Evolutionary conservation across 1,140 invertebrate species (phyloP), one percentile per base, ranked within the genome.

Genomic region (Aphis craccivora): DNA sequence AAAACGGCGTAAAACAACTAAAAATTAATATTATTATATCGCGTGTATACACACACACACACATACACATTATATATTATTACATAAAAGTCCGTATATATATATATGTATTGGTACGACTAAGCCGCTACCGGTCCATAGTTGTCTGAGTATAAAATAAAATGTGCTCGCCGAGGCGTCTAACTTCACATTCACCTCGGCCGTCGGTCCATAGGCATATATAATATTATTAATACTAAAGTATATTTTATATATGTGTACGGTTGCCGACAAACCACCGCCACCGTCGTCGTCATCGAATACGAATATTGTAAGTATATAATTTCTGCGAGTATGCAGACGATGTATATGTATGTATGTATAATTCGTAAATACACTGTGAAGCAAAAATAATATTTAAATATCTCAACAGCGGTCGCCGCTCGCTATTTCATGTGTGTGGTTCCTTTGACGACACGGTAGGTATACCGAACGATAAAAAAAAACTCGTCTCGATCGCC

Each of bases 11-110:
- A 48, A 40, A 84, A 84, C 83, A 40, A 84, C 83, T 84, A 84
- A 87, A 87, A 87, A 22, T 48, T 51, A 87, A 84, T 87, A 87
- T 45, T 87, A 48, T 87, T 87, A 48, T 87, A 87, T 87, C 6
- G 40, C 84, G 4, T 45, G 43, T 45, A n/a, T 20, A 35, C 40
- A 83, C 35, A 83, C 35, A 35, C 76, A 60, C 25, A 67, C 60
- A 67, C 60, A 67, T 30, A 67, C 11, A 37, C 20, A 37, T 18
- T 35, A 22, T 8, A 81, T 22, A n/a, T 40, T 14, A 83, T 43
- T 43, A 14, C 43, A 84, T 40, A 40, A 40, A 25, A 40, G 9
- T 84, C 23, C 37, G 23, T 84, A 25, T 40, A n/a, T n/a, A 1
- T 83, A 76, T 83, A 18, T 45, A 30, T 14, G 2, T 86, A 45